Evolutionary conservation across 2,797 vertebrate species (phyloP).

Genomic region (Poeciliopsis presidionis): DNA sequence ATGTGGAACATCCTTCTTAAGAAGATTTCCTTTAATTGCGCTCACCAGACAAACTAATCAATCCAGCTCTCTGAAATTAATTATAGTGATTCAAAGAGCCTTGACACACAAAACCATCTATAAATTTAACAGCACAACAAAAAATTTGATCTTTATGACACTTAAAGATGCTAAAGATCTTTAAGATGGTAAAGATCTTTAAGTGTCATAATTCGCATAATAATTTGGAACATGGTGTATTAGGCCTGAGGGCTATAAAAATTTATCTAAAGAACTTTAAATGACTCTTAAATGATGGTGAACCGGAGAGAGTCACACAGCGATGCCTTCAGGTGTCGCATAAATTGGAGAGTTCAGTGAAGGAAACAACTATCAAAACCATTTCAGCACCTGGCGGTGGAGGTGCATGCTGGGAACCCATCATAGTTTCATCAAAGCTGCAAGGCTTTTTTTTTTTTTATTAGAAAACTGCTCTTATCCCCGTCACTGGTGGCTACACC

Average conservation of each 20-base stretch:
- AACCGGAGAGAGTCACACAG: not conserved
- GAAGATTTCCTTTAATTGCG: too few relatives aligned
- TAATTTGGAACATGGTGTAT: not conserved
- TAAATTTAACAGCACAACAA: too few relatives aligned
- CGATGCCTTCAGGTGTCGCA: conserved; percentile 11
- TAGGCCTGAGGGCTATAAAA: conserved; percentile 5
- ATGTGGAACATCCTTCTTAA: too few relatives aligned
- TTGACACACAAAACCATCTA: too few relatives aligned
- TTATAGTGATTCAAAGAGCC: too few relatives aligned
- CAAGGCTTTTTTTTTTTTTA: conserved; percentile 21
- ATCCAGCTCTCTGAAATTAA: too few relatives aligned
- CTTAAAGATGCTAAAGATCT: too few relatives aligned
- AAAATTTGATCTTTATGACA: too few relatives aligned
- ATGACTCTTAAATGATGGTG: not conserved
- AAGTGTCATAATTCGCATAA: too few relatives aligned
- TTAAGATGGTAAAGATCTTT: too few relatives aligned
- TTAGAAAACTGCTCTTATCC: conserved; percentile 54
- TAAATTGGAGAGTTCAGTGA: conserved; percentile 22
- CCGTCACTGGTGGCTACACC: conserved; percentile 35
- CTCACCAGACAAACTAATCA: too few relatives aligned
- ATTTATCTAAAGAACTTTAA: conserved; percentile 1
- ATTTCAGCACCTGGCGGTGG: conserved; percentile 40
- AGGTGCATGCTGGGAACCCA: conserved; percentile 14
- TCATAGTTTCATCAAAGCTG: conserved; percentile 47
- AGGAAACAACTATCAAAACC: conserved; percentile 11